These are phyloP conservation scores for Andrena hattorfiana DNA, from an alignment of 2,888 invertebrate genomes.

Conservation along the genomic window DNA sequence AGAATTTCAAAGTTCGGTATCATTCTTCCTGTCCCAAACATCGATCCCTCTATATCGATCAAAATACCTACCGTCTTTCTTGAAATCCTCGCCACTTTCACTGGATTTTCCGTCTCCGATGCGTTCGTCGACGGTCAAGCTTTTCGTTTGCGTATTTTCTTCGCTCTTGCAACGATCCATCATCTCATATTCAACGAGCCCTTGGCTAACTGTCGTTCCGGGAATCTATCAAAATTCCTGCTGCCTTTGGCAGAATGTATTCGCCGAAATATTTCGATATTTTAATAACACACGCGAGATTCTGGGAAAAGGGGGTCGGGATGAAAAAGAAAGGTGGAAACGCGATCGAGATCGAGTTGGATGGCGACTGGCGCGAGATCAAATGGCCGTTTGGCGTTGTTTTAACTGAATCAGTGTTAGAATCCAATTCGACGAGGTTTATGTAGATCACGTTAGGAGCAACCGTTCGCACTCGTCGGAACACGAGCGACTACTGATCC, in stretches of 20 bases:
- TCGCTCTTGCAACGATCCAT: neutral
- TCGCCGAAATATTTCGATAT: neutral
- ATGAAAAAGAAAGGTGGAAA: neutral
- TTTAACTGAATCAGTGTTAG: neutral
- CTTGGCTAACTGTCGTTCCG: neutral
- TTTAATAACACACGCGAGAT: neutral
- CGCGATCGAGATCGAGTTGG: neutral
- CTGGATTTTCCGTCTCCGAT: neutral
- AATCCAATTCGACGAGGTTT: neutral
- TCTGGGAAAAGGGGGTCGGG: no score
- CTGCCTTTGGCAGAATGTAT: neutral
- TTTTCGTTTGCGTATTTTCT: neutral
- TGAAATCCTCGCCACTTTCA: neutral
- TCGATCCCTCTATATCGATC: neutral
- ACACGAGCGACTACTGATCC: slow-evolving; percentile 33
- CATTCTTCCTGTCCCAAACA: no score
- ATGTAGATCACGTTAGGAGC: neutral
- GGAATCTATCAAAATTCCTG: neutral
- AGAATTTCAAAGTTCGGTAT: no score
- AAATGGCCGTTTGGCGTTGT: neutral
- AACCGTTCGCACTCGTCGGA: slow-evolving; percentile 6
- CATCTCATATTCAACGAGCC: neutral
- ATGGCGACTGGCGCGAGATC: neutral
- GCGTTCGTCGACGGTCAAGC: neutral
- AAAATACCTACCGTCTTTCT: neutral